Percentiles rank a stretch among this genome's conserved stretches.
Evolutionary conservation across 2,888 invertebrate species (phyloP).

Genomic region (Gandaritis pyraliata): DNA sequence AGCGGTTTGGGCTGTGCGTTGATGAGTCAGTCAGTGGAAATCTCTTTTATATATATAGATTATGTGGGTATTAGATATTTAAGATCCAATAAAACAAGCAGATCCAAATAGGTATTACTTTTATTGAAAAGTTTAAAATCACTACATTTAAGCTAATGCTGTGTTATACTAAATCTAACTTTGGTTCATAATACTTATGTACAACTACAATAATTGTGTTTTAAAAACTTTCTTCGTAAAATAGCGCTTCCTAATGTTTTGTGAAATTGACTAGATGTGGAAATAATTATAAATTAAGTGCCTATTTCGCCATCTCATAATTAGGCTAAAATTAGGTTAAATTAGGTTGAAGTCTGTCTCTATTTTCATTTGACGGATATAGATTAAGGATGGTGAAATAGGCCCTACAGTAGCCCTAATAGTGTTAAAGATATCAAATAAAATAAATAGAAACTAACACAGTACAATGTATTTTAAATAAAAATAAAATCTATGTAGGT

Average conservation of each 20-base stretch:
- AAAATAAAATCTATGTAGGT: neutral
- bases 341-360: too few species aligned
- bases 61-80: neutral
- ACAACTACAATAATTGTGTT: constrained; percentile 69
- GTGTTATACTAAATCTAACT: constrained; percentile 59
- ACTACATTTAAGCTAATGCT: constrained; percentile 67
- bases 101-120: constrained; percentile 60
- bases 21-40: too few species aligned
- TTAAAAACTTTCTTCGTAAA: constrained; percentile 63
- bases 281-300: constrained; percentile 19
- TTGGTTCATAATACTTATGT: constrained; percentile 66
- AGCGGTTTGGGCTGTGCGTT: too few species aligned
- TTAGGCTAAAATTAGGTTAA: too few species aligned
- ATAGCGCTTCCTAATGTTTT: constrained; percentile 53
- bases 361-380: too few species aligned
- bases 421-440: too few species aligned
- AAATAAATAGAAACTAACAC: neutral
- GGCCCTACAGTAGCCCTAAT: too few species aligned
- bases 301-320: too few species aligned
- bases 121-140: constrained; percentile 71
- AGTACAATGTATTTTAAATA: neutral
- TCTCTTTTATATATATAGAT: too few species aligned
- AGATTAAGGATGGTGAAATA: too few species aligned
- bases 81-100: constrained; percentile 44
- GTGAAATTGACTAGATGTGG: constrained; percentile 17